Base-by-base conservation (phyloP, 2,113 vertebrate genomes). In the Nesospiza acunhae region DNA sequence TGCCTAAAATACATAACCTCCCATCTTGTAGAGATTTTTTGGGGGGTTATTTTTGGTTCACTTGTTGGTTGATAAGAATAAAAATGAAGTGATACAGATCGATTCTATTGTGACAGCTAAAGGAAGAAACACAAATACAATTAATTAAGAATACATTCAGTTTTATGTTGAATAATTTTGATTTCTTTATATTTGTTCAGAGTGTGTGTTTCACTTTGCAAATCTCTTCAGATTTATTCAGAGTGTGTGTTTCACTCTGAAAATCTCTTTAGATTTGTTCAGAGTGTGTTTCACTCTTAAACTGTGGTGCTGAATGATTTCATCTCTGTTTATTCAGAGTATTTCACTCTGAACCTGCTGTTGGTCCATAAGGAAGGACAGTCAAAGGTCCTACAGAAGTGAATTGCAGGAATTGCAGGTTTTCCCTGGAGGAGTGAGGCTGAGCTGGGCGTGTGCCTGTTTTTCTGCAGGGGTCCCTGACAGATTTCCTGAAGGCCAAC, bases 401-500 rank as follows among this genome's bases (percentile, higher is more conserved):
- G 60, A 20, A 16, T 3, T 30, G 31, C 77, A 80, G 50, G 41
- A 13, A 10, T 5, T 58, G 44, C 55, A 52, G 49, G 4, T 42
- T 31, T n/a, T 59, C 44, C 62, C 46, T 30, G 84, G 28, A 0
- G 7, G 3, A 8, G 8, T 3, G 56, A 7, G 23, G 7, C 85
- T 79, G 75, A 69, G n/a, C 53, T 21, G 55, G 39, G 4, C 1
- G 16, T 41, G 37, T 26, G 33, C 0, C 39, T 46, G 20, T 41
- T 24, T 37, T 17, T 2, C 98, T 33, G 26, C 98, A 99, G 99
- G 99, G 99, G 52, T 99, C 99, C 1, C 96, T 99, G 94, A 99
- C 99, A 3, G 99, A 99, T 96, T 99, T 98, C 93, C 98, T 99
- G 74, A 99, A 99, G 97, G 99, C 99, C 80, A 99, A 99, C 39